Evolutionary conservation across 2,113 vertebrate species (phyloP).

Genomic region (Bettongia penicillata): DNA sequence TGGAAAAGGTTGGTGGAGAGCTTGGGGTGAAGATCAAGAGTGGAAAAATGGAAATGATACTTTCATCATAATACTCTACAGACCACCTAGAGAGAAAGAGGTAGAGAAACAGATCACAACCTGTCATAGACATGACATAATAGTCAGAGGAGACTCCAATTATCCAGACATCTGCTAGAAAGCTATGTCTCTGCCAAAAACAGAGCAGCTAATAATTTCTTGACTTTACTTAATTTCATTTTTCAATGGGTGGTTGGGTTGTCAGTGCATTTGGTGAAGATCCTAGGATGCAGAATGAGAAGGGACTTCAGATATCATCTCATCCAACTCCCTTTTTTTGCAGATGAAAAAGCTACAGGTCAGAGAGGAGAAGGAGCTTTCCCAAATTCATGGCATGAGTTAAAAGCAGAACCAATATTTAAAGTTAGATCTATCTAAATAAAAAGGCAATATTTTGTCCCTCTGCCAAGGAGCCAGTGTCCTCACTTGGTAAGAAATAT

Average conservation of each 20-base stretch:
- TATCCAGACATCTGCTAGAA: background rate
- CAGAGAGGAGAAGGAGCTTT: background rate
- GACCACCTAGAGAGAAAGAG: background rate
- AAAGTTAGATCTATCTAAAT: background rate
- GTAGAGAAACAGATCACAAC: background rate
- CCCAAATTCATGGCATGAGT: background rate
- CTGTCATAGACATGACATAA: background rate
- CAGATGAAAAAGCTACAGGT: background rate
- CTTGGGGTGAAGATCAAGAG: background rate
- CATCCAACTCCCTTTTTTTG: background rate
- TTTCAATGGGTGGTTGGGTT: background rate
- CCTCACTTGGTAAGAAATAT: background rate
- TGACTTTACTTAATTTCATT: background rate
- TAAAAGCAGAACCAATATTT: background rate
- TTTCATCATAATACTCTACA: background rate
- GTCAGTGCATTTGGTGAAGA: background rate
- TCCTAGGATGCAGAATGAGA: background rate
- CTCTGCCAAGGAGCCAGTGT: background rate
- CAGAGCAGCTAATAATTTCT: background rate
- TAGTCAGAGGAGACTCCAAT: background rate
- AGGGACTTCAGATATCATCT: background rate
- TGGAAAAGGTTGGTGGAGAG: background rate
- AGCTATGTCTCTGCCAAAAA: background rate
- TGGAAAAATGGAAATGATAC: background rate
- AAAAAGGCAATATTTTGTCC: background rate